A percentile compares a stretch with the other conserved stretches of the same genome.
phyloP scores from a whole-genome alignment of 2,113 vertebrate species.

The Mastomys coucha region DNA sequence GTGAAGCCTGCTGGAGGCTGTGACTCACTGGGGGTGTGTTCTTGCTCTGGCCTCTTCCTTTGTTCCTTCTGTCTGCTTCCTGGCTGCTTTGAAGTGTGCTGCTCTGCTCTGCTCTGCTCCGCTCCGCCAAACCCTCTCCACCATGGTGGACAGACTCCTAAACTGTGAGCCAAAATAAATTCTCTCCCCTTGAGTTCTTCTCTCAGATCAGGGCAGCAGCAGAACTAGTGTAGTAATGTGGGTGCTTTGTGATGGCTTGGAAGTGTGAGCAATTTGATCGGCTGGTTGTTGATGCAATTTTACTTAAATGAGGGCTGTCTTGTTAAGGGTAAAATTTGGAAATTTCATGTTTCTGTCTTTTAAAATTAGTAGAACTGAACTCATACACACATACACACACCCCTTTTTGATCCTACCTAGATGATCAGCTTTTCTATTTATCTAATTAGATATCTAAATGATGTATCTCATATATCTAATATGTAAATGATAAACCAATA shows the following conservation, averaged over 20 bases:
- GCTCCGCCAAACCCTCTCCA: too few relatives aligned
- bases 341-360: neutral
- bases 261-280: neutral
- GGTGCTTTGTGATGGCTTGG: neutral
- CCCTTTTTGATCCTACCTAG: neutral
- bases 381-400: neutral
- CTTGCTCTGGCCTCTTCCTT: neutral
- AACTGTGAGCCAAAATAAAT: neutral
- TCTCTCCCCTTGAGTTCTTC: neutral
- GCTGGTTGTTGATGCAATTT: neutral
- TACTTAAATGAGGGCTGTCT: neutral
- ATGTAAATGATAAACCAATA: neutral
- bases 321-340: neutral
- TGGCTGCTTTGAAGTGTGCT: neutral
- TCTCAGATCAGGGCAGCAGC: neutral
- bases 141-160: neutral
- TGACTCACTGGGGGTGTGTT: neutral
- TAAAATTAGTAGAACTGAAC: neutral
- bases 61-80: neutral
- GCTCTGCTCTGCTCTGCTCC: neutral
- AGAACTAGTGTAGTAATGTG: too few relatives aligned
- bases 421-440: slow-evolving; percentile 9
- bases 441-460: neutral
- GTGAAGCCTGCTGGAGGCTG: neutral
- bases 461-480: too few relatives aligned